Evolutionary conservation across 2,113 vertebrate genomes (phyloP), one percentile per base, ranked within the genome.

Genomic region (Thalassarche chlororhynchos): DNA sequence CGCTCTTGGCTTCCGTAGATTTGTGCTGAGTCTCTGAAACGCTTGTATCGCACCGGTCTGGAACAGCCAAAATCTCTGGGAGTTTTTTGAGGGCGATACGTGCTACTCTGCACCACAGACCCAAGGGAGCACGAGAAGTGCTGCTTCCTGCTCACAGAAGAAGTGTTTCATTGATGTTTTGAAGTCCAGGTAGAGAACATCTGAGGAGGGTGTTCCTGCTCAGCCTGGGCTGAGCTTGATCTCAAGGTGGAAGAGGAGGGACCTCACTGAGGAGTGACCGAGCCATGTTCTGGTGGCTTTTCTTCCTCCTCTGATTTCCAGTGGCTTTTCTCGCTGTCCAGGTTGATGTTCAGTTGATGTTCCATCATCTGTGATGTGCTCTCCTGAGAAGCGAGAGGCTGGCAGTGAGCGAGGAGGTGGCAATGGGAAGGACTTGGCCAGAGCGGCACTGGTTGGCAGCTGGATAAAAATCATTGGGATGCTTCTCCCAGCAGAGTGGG

Each of bases 401-500:
- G 65, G 32, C 25, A 40, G 23, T 2, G 12, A 23, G 2, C 8
- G 12, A 36, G 29, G 17, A 19, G 49, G 17, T 62, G 44, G 54
- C 44, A 32, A 4, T 60, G 38, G 57, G 51, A 20, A 40, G 61
- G 38, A 47, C 21, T 26, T 40, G 76, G 38, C 10, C 24, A 31
- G 23, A 49, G 17, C 0, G 5, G 14, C 19, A 29, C 20, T 5
- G 4, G 24, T 84, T 23, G n/a, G 44, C 6, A 23, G 34, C 17
- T 34, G 36, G 24, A 14, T 62, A 17, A 28, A 29, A 42, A 31
- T 31, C 1, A 3, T 25, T 14, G 15, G 42, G n/a, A 14, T 55
- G 32, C 61, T 66, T 36, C 19, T 36, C 7, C 4, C 57, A 28
- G 51, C 12, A 38, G 20, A 25, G 26, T 5, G 76, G 24, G 51